Conservation (phyloP, 2,797 vertebrate genomes). For the Acanthurus leucopareius region DNA sequence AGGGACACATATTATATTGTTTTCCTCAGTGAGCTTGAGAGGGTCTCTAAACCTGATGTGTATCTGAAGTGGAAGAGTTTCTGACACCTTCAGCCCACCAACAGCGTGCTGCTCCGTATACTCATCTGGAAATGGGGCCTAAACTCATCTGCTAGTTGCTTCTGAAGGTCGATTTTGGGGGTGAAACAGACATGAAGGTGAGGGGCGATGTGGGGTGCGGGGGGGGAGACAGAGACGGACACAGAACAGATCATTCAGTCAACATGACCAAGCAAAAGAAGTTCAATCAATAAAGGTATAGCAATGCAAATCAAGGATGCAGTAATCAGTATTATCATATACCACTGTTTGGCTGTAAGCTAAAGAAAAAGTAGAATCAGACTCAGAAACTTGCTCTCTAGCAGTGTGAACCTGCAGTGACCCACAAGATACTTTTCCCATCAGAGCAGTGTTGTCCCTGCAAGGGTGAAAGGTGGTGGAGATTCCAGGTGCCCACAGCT, state of each 20-base stretch:
- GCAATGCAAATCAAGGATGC: slow-evolving; percentile 75
- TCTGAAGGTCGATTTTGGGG: slow-evolving; percentile 56
- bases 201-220: slow-evolving; percentile 30
- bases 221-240: slow-evolving; percentile 59
- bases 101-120: slow-evolving; percentile 49
- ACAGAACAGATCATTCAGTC: slow-evolving; percentile 76
- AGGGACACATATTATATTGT: slow-evolving; percentile 52
- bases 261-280: slow-evolving; percentile 78
- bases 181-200: slow-evolving; percentile 60
- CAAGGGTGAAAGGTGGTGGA: slow-evolving; percentile 34
- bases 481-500: slow-evolving; percentile 33
- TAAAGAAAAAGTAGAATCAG: slow-evolving; percentile 50
- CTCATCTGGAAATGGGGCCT: slow-evolving; percentile 54
- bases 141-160: slow-evolving; percentile 71
- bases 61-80: slow-evolving; percentile 55
- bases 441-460: slow-evolving; percentile 51
- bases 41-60: slow-evolving; percentile 53
- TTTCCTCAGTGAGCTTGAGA: slow-evolving; percentile 49
- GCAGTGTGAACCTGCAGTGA: slow-evolving; percentile 52
- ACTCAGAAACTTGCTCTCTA: slow-evolving; percentile 50
- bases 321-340: slow-evolving; percentile 66
- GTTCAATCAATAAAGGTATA: slow-evolving; percentile 72
- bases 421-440: slow-evolving; percentile 18
- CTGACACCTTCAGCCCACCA: slow-evolving; percentile 44
- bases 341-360: slow-evolving; percentile 67